phyloP scores from a whole-genome alignment of 2,113 vertebrate genomes.

The Ciconia maguari region DNA sequence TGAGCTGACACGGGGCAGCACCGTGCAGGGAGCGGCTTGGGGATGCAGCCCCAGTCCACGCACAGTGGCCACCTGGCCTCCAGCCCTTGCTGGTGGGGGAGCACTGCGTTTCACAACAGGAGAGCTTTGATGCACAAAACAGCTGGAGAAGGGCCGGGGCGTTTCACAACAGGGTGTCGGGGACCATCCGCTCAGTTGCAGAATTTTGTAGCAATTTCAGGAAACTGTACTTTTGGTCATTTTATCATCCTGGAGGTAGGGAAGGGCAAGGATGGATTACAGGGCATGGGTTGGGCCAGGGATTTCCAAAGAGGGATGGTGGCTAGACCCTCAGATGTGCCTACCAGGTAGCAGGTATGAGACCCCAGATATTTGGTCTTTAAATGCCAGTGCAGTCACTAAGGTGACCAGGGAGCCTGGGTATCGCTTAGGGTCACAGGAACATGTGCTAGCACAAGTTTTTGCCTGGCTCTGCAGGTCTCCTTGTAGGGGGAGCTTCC shows the following conservation, averaged over 20 bases:
- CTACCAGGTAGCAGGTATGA: not conserved
- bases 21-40: rapidly evolving
- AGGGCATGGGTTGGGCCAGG: not conserved
- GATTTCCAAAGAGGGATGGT: not conserved
- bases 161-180: not conserved
- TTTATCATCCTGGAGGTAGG: not conserved
- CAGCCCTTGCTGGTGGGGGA: not conserved
- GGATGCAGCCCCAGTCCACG: rapidly evolving
- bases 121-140: not conserved
- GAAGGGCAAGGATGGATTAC: not conserved
- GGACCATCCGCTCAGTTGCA: not conserved
- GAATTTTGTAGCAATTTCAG: not conserved
- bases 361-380: not conserved
- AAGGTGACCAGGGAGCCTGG: not conserved
- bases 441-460: rapidly evolving
- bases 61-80: rapidly evolving
- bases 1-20: rapidly evolving
- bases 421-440: not conserved
- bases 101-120: not conserved
- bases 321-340: no score
- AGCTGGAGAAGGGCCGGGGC: not conserved
- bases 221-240: not conserved
- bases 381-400: no score
- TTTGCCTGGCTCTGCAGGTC: not conserved
- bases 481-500: no score